Evolutionary conservation across 1,140 invertebrate species (phyloP).

Genomic region (Belonocnema kinseyi): DNA sequence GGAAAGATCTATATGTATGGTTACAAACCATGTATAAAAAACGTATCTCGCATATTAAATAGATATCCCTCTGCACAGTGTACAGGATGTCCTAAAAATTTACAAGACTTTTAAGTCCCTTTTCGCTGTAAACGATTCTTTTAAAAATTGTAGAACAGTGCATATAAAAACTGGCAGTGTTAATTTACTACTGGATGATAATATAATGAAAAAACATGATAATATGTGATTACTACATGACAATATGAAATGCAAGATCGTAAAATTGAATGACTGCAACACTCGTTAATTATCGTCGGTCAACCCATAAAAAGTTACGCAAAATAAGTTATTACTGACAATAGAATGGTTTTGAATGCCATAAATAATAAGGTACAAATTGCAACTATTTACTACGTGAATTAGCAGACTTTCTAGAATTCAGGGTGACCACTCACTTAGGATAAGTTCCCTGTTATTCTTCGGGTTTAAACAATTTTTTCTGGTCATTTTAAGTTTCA

Average conservation of each 20-base stretch:
- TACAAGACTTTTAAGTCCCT: too few species aligned
- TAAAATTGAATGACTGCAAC: slow-evolving; percentile 5
- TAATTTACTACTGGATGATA: neutral
- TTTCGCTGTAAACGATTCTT: too few species aligned
- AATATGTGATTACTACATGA: neutral
- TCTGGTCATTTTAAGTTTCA: too few species aligned
- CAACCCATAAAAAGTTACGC: slow-evolving; percentile 1
- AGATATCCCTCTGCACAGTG: too few species aligned
- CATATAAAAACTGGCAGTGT: too few species aligned
- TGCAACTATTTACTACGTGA: neutral
- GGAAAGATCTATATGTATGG: too few species aligned
- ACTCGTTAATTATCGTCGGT: neutral
- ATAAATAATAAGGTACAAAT: neutral
- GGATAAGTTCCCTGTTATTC: too few species aligned
- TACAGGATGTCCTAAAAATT: too few species aligned
- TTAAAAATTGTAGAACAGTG: too few species aligned
- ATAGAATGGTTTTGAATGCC: neutral
- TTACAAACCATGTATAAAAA: too few species aligned
- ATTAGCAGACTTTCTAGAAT: neutral
- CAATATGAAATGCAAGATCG: slow-evolving; percentile 4
- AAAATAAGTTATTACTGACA: neutral
- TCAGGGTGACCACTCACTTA: neutral
- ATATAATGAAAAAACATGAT: neutral
- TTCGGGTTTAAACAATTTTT: too few species aligned
- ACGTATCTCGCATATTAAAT: too few species aligned